Conservation (phyloP, 2,888 invertebrate species). For the Caenorhabditis panamensis region DNA sequence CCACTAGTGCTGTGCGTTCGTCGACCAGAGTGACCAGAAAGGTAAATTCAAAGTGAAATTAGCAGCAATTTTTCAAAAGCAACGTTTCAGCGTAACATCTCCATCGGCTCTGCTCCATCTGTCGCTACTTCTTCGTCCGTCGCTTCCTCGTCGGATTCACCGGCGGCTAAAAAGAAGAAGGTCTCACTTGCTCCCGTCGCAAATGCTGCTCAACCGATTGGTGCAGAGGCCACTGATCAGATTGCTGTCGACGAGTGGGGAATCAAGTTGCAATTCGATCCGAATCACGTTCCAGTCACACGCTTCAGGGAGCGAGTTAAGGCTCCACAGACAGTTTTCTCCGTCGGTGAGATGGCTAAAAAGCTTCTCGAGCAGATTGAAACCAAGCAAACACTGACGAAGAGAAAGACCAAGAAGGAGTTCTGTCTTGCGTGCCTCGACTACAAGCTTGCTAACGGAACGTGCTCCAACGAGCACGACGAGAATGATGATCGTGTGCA, state of each 20-base stretch:
- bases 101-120: background rate
- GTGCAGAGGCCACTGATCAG: background rate
- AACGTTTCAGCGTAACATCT: too few relatives aligned
- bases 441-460: background rate
- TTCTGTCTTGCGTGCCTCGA: slow-evolving; percentile 12
- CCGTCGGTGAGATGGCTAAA: slow-evolving; percentile 4
- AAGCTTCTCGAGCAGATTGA: background rate
- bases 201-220: too few relatives aligned
- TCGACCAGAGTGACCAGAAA: background rate
- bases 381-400: background rate
- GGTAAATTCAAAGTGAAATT: background rate
- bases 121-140: background rate
- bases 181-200: too few relatives aligned
- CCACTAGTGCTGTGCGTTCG: background rate
- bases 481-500: slow-evolving; percentile 6
- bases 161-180: background rate
- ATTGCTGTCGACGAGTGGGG: background rate
- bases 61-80: too few relatives aligned
- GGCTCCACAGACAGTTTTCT: slow-evolving; percentile 6
- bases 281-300: background rate
- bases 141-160: background rate
- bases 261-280: background rate
- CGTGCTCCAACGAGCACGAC: background rate
- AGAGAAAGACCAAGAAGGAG: background rate
- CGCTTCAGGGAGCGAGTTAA: background rate